These are phyloP conservation scores for Sebastes kiyomatsui DNA, from an alignment of 2,797 vertebrate species.

Conservation along the genomic window DNA sequence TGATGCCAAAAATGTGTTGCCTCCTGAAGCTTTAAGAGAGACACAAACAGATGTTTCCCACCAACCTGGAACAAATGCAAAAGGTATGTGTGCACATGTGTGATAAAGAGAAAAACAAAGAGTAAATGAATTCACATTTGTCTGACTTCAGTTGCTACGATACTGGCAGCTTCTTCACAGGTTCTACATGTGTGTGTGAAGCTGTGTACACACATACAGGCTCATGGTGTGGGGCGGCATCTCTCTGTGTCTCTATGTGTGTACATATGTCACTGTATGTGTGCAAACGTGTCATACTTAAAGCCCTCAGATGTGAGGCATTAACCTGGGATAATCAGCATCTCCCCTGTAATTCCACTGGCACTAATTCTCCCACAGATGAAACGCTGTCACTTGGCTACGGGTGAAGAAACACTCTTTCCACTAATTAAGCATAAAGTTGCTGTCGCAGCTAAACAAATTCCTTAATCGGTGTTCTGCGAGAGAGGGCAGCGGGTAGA, in stretches of 20 bases:
- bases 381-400: constrained; percentile 14
- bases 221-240: no score
- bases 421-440: constrained; percentile 41
- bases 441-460: constrained; percentile 1
- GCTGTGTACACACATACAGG: background rate
- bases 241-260: background rate
- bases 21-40: background rate
- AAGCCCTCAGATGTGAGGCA: constrained; percentile 8
- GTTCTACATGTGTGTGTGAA: background rate
- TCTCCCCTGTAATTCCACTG: constrained; percentile 39
- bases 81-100: background rate
- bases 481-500: background rate
- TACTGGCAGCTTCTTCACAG: background rate
- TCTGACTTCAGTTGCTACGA: background rate
- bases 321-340: constrained; percentile 40
- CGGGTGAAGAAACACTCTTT: constrained; percentile 30
- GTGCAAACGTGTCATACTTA: constrained; percentile 18
- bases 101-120: background rate
- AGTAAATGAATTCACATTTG: background rate
- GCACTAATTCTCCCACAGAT: constrained; percentile 34
- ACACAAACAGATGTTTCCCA: background rate
- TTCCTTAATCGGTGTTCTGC: background rate
- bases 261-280: background rate
- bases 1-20: no score
- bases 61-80: background rate